Conservation (phyloP, 2,888 invertebrate species). For the Synanthedon tipuliformis region DNA sequence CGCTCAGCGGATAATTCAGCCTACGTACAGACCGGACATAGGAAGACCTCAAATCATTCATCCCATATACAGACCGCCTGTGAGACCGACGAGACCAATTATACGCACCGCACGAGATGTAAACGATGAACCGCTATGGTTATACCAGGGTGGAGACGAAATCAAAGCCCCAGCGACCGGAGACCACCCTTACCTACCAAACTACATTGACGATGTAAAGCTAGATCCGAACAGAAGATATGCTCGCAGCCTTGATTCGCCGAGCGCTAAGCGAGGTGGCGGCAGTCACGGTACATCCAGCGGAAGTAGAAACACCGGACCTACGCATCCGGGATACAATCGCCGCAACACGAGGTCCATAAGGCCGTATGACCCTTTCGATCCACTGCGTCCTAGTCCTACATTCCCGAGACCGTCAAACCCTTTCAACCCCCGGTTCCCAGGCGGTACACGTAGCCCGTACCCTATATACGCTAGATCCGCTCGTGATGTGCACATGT, state of each 20-base stretch:
- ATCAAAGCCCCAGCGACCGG: constrained; percentile 5
- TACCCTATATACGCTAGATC: constrained; percentile 11
- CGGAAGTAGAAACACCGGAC: constrained; percentile 21
- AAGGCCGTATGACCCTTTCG: constrained; percentile 5
- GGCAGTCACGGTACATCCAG: constrained; percentile 18
- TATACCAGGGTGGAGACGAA: not conserved
- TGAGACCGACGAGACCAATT: not conserved
- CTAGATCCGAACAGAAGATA: constrained; percentile 9
- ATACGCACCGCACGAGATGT: not conserved
- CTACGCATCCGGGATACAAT: constrained; percentile 32
- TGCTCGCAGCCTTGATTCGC: constrained; percentile 6
- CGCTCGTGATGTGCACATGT: constrained; percentile 10
- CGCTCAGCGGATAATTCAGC: not conserved
- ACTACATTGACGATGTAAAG: constrained; percentile 20
- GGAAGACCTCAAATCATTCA: not conserved
- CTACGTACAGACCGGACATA: not conserved
- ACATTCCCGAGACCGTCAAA: constrained; percentile 3
- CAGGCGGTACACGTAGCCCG: constrained; percentile 1
- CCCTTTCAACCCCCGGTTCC: constrained; percentile 5
- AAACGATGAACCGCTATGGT: not conserved
- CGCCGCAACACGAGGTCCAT: constrained; percentile 24
- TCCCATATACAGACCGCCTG: not conserved
- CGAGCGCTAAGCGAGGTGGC: constrained; percentile 6
- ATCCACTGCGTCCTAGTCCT: not conserved
- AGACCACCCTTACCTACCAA: constrained; percentile 18